Conservation (phyloP, 1,140 invertebrate species). For the Drosophila bocqueti region DNA sequence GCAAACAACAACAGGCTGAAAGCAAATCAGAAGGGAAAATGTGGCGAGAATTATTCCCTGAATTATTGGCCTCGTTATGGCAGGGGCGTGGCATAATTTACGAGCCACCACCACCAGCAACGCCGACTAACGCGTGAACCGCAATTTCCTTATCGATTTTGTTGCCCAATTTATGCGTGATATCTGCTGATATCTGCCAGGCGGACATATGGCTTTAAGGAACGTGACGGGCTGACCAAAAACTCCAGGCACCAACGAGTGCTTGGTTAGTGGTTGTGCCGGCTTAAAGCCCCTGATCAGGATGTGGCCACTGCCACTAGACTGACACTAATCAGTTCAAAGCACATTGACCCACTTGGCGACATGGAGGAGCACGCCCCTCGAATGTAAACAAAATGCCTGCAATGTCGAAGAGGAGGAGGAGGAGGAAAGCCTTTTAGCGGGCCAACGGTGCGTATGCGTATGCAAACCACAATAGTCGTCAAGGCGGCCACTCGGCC, state of each 20-base stretch:
- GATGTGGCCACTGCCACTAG: constrained; percentile 38
- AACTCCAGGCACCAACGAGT: constrained; percentile 19
- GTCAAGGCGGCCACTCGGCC: constrained; percentile 50
- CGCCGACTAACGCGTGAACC: constrained; percentile 23
- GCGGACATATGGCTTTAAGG: constrained; percentile 69
- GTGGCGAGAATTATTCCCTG: constrained; percentile 76
- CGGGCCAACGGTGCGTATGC: constrained; percentile 31
- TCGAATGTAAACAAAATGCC: constrained; percentile 54
- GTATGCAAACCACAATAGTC: constrained; percentile 69
- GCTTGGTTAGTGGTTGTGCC: neutral
- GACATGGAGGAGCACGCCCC: constrained; percentile 17
- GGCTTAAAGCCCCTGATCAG: constrained; percentile 38
- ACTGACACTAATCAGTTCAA: constrained; percentile 73
- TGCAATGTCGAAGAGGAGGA: constrained; percentile 15
- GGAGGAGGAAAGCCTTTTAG: constrained; percentile 43
- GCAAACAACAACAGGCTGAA: constrained; percentile 6
- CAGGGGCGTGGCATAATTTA: constrained; percentile 79
- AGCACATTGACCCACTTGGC: constrained; percentile 76
- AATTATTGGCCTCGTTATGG: constrained; percentile 78
- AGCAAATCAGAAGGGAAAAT: constrained; percentile 65
- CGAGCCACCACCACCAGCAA: constrained; percentile 10
- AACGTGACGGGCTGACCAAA: constrained; percentile 45
- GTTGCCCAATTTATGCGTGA: constrained; percentile 58
- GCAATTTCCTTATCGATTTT: constrained; percentile 67
- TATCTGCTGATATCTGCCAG: constrained; percentile 26